Conservation (phyloP, 2,797 vertebrate genomes). For the Urosaurus nigricauda region DNA sequence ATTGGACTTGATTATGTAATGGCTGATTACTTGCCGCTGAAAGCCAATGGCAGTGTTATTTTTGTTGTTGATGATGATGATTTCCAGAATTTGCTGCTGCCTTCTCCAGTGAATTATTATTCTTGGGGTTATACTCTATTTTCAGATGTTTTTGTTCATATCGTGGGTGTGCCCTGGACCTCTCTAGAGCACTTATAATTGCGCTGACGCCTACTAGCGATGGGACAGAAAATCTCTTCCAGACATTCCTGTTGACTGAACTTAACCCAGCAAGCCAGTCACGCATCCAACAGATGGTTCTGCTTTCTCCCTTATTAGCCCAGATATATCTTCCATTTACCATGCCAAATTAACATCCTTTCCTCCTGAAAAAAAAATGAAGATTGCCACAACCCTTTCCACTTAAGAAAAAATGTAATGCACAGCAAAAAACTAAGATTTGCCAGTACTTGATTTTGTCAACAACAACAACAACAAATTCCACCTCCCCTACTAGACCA, state of each 20-base stretch:
- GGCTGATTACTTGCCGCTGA: constrained; percentile 34
- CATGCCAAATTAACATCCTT: constrained; percentile 59
- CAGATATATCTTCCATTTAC: constrained; percentile 58
- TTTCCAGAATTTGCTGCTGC: constrained; percentile 33
- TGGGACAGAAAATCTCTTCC: constrained; percentile 66
- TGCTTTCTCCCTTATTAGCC: constrained; percentile 56
- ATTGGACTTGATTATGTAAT: not conserved
- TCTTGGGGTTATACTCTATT: constrained; percentile 57
- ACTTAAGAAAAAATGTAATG: constrained; percentile 40
- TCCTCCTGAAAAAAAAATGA: constrained; percentile 52
- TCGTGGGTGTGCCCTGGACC: constrained; percentile 65
- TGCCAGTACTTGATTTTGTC: not conserved
- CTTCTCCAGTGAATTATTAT: constrained; percentile 45
- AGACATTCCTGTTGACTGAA: constrained; percentile 56
- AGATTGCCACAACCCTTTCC: constrained; percentile 59
- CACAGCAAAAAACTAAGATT: constrained; percentile 13
- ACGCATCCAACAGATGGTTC: constrained; percentile 69
- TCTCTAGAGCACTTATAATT: constrained; percentile 55
- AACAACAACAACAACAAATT: not conserved
- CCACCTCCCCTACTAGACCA: not conserved
- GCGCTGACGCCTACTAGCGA: constrained; percentile 61
- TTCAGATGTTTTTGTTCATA: constrained; percentile 65
- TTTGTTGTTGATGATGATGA: constrained; percentile 13
- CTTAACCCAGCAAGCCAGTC: constrained; percentile 63
- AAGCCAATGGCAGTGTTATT: constrained; percentile 39